Percentiles rank a stretch among this genome's conserved stretches.
phyloP scores from a whole-genome alignment of 2,888 invertebrate genomes.

The Mythimna lalbum region DNA sequence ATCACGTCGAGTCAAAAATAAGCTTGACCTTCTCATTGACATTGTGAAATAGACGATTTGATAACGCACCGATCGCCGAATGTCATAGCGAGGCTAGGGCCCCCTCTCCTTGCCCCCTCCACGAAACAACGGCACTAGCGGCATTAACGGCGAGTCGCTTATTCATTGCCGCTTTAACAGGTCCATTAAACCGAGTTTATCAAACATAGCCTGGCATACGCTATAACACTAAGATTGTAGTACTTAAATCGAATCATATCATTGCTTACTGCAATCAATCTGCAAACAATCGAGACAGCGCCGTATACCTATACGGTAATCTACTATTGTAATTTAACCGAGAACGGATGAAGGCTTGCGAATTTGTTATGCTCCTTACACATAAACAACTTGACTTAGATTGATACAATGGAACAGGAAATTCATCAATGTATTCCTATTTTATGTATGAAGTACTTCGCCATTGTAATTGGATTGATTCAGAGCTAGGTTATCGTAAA shows the following conservation, averaged over 20 bases:
- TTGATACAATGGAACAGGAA: conserved; percentile 58
- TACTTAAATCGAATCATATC: conserved; percentile 40
- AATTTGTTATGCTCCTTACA: conserved; percentile 60
- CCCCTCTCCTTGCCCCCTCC: conserved; percentile 80
- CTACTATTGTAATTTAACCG: conserved; percentile 64
- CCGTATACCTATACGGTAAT: conserved; percentile 63
- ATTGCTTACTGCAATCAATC: conserved; percentile 71
- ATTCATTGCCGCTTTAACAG: conserved; percentile 78
- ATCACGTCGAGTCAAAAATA: conserved; percentile 83
- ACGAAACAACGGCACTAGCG: conserved; percentile 74
- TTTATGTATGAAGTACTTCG: conserved; percentile 31
- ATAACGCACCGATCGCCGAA: conserved; percentile 89
- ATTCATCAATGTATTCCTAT: conserved; percentile 38
- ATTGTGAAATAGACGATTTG: conserved; percentile 90
- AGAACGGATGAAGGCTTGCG: conserved; percentile 58
- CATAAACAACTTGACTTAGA: conserved; percentile 54
- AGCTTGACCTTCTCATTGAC: conserved; percentile 90
- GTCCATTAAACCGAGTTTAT: conserved; percentile 55
- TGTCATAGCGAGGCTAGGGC: conserved; percentile 88
- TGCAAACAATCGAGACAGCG: conserved; percentile 76
- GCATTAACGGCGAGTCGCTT: conserved; percentile 69
- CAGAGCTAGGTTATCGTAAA: conserved; percentile 34
- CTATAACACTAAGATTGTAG: conserved; percentile 29
- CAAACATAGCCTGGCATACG: conserved; percentile 64
- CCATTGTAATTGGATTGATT: conserved; percentile 44